phyloP scores from a whole-genome alignment of 2,888 invertebrate species.

The Melanotus villosus region DNA sequence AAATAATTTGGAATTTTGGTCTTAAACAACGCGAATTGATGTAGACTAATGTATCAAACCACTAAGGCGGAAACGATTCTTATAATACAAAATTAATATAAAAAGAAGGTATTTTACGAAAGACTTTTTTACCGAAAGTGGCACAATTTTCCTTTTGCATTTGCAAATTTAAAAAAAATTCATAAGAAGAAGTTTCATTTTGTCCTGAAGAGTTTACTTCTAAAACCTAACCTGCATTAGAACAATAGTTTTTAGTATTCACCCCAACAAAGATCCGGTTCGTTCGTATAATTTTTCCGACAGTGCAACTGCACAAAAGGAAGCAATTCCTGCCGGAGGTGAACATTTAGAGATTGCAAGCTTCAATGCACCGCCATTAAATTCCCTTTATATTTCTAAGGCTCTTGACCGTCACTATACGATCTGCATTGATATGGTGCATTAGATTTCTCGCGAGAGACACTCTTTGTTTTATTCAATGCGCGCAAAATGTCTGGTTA shows the following conservation, averaged over 20 bases:
- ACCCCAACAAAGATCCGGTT: not conserved
- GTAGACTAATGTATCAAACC: too few species aligned
- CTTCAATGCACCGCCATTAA: slow-evolving; percentile 20
- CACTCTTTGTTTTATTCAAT: slow-evolving; percentile 30
- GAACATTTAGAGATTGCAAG: slow-evolving; percentile 25
- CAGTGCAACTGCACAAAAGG: slow-evolving; percentile 13
- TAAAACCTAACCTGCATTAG: not conserved
- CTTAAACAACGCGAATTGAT: too few species aligned
- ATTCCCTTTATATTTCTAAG: slow-evolving; percentile 30
- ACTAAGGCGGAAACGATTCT: too few species aligned
- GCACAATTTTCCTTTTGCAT: too few species aligned
- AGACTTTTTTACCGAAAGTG: too few species aligned
- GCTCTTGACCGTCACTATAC: slow-evolving; percentile 33
- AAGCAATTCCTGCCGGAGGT: slow-evolving; percentile 18
- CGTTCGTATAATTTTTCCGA: slow-evolving; percentile 7
- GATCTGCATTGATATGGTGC: slow-evolving; percentile 36
- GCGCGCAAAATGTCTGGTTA: slow-evolving; percentile 8
- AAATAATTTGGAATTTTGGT: too few species aligned
- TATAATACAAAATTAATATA: too few species aligned
- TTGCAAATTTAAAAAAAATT: too few species aligned
- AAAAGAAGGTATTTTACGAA: too few species aligned
- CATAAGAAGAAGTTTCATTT: too few species aligned
- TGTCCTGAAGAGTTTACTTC: not conserved
- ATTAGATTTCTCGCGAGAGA: slow-evolving; percentile 25
- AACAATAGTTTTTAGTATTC: slow-evolving; percentile 5